phyloP scores from a whole-genome alignment of 2,888 invertebrate genomes.

The Poecilus cupreus region DNA sequence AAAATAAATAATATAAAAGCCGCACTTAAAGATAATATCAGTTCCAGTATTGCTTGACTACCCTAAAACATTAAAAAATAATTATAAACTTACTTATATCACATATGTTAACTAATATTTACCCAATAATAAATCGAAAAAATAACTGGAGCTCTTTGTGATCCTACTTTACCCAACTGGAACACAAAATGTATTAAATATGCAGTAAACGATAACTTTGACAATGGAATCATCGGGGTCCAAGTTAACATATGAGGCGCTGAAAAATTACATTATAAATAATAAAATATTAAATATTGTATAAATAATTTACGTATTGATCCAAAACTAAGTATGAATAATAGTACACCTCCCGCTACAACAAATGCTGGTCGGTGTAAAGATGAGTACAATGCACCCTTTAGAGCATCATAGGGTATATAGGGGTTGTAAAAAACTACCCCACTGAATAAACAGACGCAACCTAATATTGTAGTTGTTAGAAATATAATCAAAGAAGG shows the following conservation, averaged over 20 bases:
- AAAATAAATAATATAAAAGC: slow-evolving; percentile 74
- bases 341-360: slow-evolving; percentile 72
- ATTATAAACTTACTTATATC: not conserved
- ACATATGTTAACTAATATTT: slow-evolving; percentile 61
- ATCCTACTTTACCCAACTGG: slow-evolving; percentile 74
- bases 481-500: slow-evolving; percentile 60
- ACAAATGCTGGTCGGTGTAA: slow-evolving; percentile 77
- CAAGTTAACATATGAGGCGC: slow-evolving; percentile 66
- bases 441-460: slow-evolving; percentile 73
- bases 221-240: slow-evolving; percentile 77
- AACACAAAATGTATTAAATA: slow-evolving; percentile 76
- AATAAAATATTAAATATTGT: not conserved
- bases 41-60: slow-evolving; percentile 71
- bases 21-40: slow-evolving; percentile 72
- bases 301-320: slow-evolving; percentile 7
- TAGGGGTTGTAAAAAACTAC: slow-evolving; percentile 74
- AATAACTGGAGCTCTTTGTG: slow-evolving; percentile 72
- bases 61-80: slow-evolving; percentile 12
- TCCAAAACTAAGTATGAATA: slow-evolving; percentile 76
- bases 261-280: not conserved
- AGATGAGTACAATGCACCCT: slow-evolving; percentile 76
- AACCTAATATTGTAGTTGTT: slow-evolving; percentile 72
- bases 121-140: slow-evolving; percentile 70
- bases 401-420: slow-evolving; percentile 73
- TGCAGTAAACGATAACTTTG: slow-evolving; percentile 77